These are phyloP conservation scores for Drosophila virilis DNA, from an alignment of 1,140 invertebrate genomes.

Conservation along the genomic window DNA sequence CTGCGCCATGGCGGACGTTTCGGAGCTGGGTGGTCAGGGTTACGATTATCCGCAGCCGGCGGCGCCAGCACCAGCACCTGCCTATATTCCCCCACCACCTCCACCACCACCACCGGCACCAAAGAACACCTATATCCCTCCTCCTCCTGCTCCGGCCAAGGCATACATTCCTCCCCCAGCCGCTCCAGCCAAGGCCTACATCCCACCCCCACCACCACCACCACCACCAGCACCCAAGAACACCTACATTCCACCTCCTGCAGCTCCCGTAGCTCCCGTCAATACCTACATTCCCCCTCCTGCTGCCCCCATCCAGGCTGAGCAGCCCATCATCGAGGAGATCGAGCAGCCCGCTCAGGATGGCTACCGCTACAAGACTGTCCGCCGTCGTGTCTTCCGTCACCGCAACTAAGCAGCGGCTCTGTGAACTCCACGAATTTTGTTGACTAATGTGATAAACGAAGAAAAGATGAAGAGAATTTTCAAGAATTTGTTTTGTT, in stretches of 20 bases:
- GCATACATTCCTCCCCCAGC: conserved; percentile 63
- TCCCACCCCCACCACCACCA: conserved; percentile 67
- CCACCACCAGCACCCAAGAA: conserved; percentile 67
- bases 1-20: conserved; percentile 73
- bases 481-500: conserved; percentile 15
- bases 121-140: conserved; percentile 67
- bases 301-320: conserved; percentile 44
- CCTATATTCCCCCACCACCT: conserved; percentile 48
- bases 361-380: conserved; percentile 79
- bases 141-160: conserved; percentile 47
- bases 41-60: conserved; percentile 72
- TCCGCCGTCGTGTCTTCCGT: conserved; percentile 77
- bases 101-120: conserved; percentile 58
- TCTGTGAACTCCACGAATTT: background rate
- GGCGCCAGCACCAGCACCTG: conserved; percentile 38
- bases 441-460: conserved; percentile 68
- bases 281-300: conserved; percentile 60
- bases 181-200: conserved; percentile 54
- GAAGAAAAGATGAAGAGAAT: conserved; percentile 17
- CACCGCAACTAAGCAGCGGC: conserved; percentile 61
- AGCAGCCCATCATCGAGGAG: conserved; percentile 59
- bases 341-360: conserved; percentile 75
- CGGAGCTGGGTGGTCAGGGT: conserved; percentile 61
- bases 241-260: conserved; percentile 66
- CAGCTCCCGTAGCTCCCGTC: conserved; percentile 47